Base-by-base conservation (phyloP, 1,140 invertebrate genomes). In the Papilio dardanus region DNA sequence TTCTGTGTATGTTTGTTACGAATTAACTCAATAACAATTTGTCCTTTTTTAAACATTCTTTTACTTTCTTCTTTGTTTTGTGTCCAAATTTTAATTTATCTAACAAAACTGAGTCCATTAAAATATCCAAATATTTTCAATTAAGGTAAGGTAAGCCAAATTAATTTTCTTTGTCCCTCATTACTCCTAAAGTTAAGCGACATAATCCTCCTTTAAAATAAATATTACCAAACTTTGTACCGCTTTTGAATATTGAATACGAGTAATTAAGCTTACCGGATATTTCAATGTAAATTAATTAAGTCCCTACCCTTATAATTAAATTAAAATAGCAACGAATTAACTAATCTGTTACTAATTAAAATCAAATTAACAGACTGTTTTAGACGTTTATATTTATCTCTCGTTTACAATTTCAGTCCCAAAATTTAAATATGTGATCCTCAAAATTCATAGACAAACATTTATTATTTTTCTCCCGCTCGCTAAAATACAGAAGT, bases 151-250 rank as follows among this genome's bases (percentile, higher is more conserved):
- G 12, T 54, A 54, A 24, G 24, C 7, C 50, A 54, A 54, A 24
- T 54, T 54, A 54, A 54, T 54, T 54, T 54, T 54, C 50, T 54
- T 54, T 19, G 21, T 54, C 50, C 21, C 21, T 54, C 50, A 54
- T 54, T 24, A 54, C 12, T 24, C 12, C 8, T 54, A 24, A 54
- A 54, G 21, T 46, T n/a, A n/a, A 28, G 19, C 21, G 19, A 24
- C 21, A 12, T 54, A 54, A 54, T 21, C 50, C 21, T 54, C 21
- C 50, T 8, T 24, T 54, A 24, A 24, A 24, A 12, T 54, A 54
- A 54, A 54, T 54, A 12, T 24, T 54, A 54, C 19, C 14, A 54
- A 54, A 24, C 21, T 54, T 24, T 54, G 10, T 24, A 54, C 21
- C 7, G 2, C 21, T 54, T 54, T 24, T 24, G 50, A 54, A 46